Conservation (phyloP, 2,113 vertebrate genomes). For the Caranx ignobilis region DNA sequence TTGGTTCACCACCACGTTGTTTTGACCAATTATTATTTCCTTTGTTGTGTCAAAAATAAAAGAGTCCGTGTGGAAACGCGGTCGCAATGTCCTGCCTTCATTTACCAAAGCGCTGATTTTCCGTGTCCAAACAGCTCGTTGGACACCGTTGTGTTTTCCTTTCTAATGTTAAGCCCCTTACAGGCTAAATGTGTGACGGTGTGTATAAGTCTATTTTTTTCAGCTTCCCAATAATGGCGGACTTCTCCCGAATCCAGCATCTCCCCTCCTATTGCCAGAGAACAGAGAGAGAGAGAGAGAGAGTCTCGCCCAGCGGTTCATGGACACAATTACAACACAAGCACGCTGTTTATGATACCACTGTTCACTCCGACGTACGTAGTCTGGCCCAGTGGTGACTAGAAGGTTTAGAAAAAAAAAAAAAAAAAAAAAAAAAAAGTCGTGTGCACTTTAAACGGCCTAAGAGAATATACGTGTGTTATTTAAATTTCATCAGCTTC, state of each 20-base stretch:
- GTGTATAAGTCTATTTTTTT: conserved; percentile 72
- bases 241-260: conserved; percentile 83
- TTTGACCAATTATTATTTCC: conserved; percentile 85
- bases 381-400: no score
- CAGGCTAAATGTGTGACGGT: conserved; percentile 73
- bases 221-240: conserved; percentile 88
- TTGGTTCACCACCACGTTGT: conserved; percentile 85
- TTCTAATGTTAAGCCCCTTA: conserved; percentile 43
- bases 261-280: conserved; percentile 74
- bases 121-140: conserved; percentile 11
- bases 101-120: not conserved
- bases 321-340: conserved; percentile 79
- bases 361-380: not conserved
- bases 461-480: no score
- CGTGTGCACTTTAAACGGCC: no score
- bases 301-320: conserved; percentile 82
- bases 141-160: conserved; percentile 1
- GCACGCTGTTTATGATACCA: conserved; percentile 19
- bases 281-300: conserved; percentile 39
- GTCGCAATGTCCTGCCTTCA: conserved; percentile 5
- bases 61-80: conserved; percentile 63
- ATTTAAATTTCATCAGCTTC: no score
- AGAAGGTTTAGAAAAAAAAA: no score
- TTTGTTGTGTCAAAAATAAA: conserved; percentile 86
- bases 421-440: no score